phyloP scores from a whole-genome alignment of 2,113 vertebrate species.

The Guaruba guarouba region DNA sequence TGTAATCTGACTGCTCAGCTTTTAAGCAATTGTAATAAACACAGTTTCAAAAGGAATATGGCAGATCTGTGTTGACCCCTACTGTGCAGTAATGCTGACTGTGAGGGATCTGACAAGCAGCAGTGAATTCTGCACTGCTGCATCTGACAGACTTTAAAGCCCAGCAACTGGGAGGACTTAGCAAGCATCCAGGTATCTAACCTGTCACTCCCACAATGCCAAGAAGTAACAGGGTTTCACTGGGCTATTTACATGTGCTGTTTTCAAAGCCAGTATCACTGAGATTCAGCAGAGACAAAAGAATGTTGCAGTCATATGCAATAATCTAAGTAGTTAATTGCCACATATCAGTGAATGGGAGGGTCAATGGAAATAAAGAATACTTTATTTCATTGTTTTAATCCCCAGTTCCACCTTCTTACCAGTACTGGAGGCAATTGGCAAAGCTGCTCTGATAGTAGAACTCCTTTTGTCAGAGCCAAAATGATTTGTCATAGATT shows the following conservation, averaged over 20 bases:
- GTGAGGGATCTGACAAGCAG: not conserved
- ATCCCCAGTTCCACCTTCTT: not conserved
- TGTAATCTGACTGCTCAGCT: not conserved
- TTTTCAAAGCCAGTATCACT: not conserved
- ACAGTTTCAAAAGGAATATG: not conserved
- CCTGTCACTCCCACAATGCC: no score
- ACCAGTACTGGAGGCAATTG: not conserved
- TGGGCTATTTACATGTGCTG: not conserved
- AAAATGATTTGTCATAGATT: not conserved
- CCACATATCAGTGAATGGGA: not conserved
- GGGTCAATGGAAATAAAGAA: not conserved
- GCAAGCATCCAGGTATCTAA: not conserved
- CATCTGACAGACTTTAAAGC: not conserved
- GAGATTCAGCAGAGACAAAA: not conserved
- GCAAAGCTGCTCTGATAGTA: not conserved
- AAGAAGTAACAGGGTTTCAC: not conserved
- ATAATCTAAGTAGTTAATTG: not conserved
- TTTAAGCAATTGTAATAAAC: not conserved
- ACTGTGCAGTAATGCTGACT: not conserved
- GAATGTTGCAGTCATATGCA: not conserved
- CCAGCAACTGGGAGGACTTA: not conserved
- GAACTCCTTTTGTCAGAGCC: not conserved
- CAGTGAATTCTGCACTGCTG: not conserved
- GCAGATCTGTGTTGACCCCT: not conserved
- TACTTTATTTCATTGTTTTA: not conserved